Evolutionary conservation across 2,113 vertebrate genomes (phyloP).

Genomic region (Epinephelus fuscoguttatus): DNA sequence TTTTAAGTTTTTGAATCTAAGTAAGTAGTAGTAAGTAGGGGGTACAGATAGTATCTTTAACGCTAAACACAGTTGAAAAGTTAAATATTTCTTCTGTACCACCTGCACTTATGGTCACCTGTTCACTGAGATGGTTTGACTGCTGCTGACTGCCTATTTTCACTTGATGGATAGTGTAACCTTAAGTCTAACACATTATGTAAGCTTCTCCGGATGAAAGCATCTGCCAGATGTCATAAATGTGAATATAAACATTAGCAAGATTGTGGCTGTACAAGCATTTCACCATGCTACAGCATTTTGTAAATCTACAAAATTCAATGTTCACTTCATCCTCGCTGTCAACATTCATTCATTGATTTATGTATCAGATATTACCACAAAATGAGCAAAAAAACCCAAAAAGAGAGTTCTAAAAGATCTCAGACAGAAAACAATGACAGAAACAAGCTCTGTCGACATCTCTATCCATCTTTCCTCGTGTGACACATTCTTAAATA

Average conservation of each 20-base stretch:
- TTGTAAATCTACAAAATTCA: conserved; percentile 15
- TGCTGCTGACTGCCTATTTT: not conserved
- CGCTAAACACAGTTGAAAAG: not conserved
- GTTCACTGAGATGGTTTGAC: not conserved
- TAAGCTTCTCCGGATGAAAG: not conserved
- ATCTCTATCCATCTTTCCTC: conserved; percentile 64
- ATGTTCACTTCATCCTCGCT: conserved; percentile 7
- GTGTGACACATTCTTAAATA: conserved; percentile 74
- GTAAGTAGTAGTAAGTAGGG: too few relatives aligned
- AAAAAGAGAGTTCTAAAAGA: conserved; percentile 24
- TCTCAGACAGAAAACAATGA: conserved; percentile 46
- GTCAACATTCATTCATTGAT: conserved; percentile 10
- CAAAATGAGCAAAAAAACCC: conserved; percentile 6
- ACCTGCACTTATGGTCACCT: not conserved
- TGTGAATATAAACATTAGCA: conserved; percentile 13
- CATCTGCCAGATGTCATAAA: conserved; percentile 19
- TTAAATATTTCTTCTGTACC: not conserved
- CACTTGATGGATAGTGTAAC: not conserved
- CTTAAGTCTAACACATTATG: conserved; percentile 7
- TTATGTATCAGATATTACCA: not conserved
- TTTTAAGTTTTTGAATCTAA: too few relatives aligned
- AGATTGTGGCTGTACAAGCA: conserved; percentile 1
- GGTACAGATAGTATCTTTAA: not conserved
- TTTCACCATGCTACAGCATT: conserved; percentile 5
- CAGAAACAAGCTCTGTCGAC: conserved; percentile 42